Base-by-base conservation (phyloP, 2,888 invertebrate genomes). In the Cinara cedri region DNA sequence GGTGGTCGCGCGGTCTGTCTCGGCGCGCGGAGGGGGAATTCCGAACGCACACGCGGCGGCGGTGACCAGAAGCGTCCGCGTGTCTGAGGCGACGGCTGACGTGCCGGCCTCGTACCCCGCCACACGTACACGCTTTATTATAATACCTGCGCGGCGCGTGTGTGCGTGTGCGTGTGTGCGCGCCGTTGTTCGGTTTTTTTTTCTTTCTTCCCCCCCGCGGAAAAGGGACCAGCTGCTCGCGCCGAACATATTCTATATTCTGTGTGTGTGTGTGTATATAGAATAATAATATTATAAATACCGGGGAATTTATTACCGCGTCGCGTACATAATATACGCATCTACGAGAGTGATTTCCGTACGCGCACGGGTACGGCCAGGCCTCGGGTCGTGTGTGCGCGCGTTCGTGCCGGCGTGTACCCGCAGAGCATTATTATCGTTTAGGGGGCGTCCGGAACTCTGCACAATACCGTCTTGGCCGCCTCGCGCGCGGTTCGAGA, bases 41-140 rank as follows among this genome's bases (percentile, higher is more conserved):
- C 51, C 51, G 51, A 8, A 51, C 16, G 16, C 51, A 16, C 51
- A 14, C 60, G 60, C 16, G 14, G n/a, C 49, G 49, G 34, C 65
- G 75, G 75, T 75, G 65, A 78, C 78, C 78, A 78, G 68, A 68
- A 78, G 70, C 78, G 78, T 78, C 78, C 78, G 78, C 68, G 49
- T 70, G 51, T 78, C 70, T 78, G 78, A 78, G 16, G 24, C 65
- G 19, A 44, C 44, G 42, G 55, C 24, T 21, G 68, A 54, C 63
- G 44, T 57, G 68, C 60, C 46, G 2, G 10, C 19, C 16, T 14
- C 34, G 34, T 34, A 65, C 1, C 10, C 2, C 19, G 14, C 34
- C n/a, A 60, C 14, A 26, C 26, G 46, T 13, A 44, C 19, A 9
- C 16, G 16, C 42, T n/a, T 13, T 34, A 34, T 21, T 34, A 68